These are phyloP conservation scores for Grammomys surdaster DNA, from an alignment of 2,113 vertebrate genomes.

Conservation along the genomic window DNA sequence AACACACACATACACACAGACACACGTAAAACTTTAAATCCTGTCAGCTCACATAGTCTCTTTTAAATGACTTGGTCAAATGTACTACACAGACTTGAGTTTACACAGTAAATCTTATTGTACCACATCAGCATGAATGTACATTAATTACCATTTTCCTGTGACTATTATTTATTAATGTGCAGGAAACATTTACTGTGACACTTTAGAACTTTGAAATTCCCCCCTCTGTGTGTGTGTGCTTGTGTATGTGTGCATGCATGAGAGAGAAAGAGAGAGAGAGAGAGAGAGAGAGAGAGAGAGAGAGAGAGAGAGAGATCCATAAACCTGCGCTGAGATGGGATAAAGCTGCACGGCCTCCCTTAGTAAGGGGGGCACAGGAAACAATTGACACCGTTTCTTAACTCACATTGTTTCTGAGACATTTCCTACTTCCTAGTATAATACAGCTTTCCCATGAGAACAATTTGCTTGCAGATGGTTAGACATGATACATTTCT, in stretches of 20 bases:
- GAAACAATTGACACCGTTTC: conserved; percentile 89
- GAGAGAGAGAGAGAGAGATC: too few relatives aligned
- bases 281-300: too few relatives aligned
- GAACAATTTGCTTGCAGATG: conserved; percentile 75
- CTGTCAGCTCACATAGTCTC: neutral
- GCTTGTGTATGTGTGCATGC: neutral
- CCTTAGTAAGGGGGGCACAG: conserved; percentile 81
- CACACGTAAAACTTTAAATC: neutral
- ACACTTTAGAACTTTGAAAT: conserved; percentile 22
- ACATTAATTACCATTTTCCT: neutral
- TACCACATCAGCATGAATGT: neutral
- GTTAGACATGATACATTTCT: conserved; percentile 49
- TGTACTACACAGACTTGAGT: neutral
- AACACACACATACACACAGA: too few relatives aligned
- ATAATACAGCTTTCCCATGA: conserved; percentile 87
- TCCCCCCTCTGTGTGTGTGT: neutral
- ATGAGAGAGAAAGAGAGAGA: too few relatives aligned
- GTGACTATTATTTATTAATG: conserved; percentile 41
- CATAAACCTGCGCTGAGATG: conserved; percentile 64
- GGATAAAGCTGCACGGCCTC: conserved; percentile 83
- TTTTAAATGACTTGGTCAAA: conserved; percentile 40
- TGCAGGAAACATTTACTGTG: conserved; percentile 52
- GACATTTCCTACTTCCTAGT: conserved; percentile 83
- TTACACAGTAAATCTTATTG: neutral
- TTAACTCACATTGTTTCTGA: conserved; percentile 82